Evolutionary conservation across 2,888 invertebrate genomes (phyloP).

Genomic region (Monoplex corrugatus): DNA sequence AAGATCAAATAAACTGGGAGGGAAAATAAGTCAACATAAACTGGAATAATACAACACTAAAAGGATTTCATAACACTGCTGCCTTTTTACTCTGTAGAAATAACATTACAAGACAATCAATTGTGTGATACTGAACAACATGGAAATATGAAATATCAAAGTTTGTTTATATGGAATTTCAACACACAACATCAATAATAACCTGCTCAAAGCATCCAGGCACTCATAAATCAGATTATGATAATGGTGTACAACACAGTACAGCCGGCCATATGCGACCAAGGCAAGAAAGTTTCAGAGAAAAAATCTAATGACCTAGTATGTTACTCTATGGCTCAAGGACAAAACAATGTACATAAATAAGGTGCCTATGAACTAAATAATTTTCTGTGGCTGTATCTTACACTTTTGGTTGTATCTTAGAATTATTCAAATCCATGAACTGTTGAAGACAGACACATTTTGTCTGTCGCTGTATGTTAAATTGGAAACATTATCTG

Average conservation of each 20-base stretch:
- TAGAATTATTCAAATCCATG: too few species aligned
- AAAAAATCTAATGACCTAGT: too few species aligned
- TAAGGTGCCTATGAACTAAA: too few species aligned
- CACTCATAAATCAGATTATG: neutral
- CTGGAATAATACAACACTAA: neutral
- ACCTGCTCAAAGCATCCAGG: slow-evolving; percentile 10
- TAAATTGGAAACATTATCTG: too few species aligned
- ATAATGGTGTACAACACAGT: neutral
- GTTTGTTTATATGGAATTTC: neutral
- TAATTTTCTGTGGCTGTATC: too few species aligned
- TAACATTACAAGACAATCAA: neutral
- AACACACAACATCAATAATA: neutral
- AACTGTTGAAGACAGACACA: too few species aligned
- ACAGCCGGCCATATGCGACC: too few species aligned
- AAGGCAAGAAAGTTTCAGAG: too few species aligned
- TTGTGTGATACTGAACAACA: neutral
- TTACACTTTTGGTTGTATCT: too few species aligned
- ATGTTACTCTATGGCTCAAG: too few species aligned
- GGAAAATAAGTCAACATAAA: neutral
- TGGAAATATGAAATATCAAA: neutral
- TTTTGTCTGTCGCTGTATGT: too few species aligned
- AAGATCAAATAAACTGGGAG: neutral
- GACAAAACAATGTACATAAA: too few species aligned
- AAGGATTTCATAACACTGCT: neutral
- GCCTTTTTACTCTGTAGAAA: neutral